Percentiles rank a stretch among this genome's conserved stretches.
These are phyloP conservation scores for Eupeodes latifasciatus DNA, from an alignment of 2,888 invertebrate species.

Conservation along the genomic window DNA sequence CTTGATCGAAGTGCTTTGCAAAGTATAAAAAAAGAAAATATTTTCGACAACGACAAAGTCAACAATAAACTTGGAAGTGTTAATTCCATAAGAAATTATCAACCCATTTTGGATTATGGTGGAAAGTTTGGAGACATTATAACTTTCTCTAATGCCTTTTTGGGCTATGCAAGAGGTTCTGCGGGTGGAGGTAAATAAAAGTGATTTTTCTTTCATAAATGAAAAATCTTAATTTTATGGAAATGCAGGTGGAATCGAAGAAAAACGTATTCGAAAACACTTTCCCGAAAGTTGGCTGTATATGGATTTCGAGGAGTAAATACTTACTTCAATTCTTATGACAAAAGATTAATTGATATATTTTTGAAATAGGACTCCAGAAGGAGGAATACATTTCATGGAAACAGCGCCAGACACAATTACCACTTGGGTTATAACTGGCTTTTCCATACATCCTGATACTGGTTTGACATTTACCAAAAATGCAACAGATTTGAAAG, in stretches of 20 bases:
- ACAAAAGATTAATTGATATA: too few relatives aligned
- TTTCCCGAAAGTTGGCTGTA: conserved; percentile 90
- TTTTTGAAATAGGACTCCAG: conserved; percentile 43
- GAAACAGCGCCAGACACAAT: conserved; percentile 90
- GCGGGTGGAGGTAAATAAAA: background rate
- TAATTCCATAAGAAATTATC: background rate
- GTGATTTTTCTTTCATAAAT: too few relatives aligned
- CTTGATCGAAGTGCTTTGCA: conserved; percentile 91
- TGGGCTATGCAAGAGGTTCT: background rate
- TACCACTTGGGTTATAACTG: conserved; percentile 92
- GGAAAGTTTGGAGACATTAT: background rate
- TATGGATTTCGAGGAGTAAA: conserved; percentile 83
- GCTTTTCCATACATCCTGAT: conserved; percentile 89
- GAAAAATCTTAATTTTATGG: too few relatives aligned
- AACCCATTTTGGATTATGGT: background rate
- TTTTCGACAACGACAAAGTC: background rate
- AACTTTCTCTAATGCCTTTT: background rate
- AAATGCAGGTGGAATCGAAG: too few relatives aligned
- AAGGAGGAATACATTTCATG: conserved; percentile 82
- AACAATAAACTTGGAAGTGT: background rate
- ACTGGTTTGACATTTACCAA: conserved; percentile 89
- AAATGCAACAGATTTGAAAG: conserved; percentile 86
- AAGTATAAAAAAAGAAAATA: conserved; percentile 88
- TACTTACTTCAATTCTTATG: too few relatives aligned
- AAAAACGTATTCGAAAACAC: conserved; percentile 84